Evolutionary conservation across 2,797 vertebrate species (phyloP), one percentile per base, ranked within the genome.

Genomic region (Peromyscus aztecus): DNA sequence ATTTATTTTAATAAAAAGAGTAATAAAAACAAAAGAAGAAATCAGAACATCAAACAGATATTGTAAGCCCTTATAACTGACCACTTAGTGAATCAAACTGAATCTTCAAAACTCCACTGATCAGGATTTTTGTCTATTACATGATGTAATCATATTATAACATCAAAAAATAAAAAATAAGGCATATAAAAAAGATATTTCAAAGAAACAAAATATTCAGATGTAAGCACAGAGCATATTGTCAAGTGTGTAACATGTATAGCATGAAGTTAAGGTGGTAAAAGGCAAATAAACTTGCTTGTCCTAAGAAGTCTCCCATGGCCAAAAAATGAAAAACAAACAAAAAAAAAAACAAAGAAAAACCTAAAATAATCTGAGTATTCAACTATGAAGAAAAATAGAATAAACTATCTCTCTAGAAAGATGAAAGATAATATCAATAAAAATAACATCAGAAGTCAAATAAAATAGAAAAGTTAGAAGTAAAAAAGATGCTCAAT

Each of bases 401-500:
- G 5, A 87, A 63, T 63, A 90, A 77, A 57, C 34, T 46, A 46
- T 59, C 69, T 4, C 3, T 17, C 8, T 49, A 69, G 40, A 86
- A 95, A 61, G 2, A 6, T 27, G 4, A 69, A 85, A 84, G 9
- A 43, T 84, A 55, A 67, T 85, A 55, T 13, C 52, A 80, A 71
- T 73, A 91, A 91, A 84, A 55, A 6, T 69, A 85, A 57, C 37
- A 46, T 76, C 55, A 77, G 75, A 69, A 86, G 63, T 67, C n/a
- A 94, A 91, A 89, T 59, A 75, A 84, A 93, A 91, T n/a, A 24
- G 52, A 43, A 83, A 93, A 43, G 1, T 81, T 37, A 40, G 31
- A 84, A 55, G 84, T 13, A 0, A 65, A 17, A 83, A 65, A 49
- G 23, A 46, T 61, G 37, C 16, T 93, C 24, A 63, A 13, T 29